phyloP scores from a whole-genome alignment of 1,140 invertebrate genomes.

The Gryon sp. region DNA sequence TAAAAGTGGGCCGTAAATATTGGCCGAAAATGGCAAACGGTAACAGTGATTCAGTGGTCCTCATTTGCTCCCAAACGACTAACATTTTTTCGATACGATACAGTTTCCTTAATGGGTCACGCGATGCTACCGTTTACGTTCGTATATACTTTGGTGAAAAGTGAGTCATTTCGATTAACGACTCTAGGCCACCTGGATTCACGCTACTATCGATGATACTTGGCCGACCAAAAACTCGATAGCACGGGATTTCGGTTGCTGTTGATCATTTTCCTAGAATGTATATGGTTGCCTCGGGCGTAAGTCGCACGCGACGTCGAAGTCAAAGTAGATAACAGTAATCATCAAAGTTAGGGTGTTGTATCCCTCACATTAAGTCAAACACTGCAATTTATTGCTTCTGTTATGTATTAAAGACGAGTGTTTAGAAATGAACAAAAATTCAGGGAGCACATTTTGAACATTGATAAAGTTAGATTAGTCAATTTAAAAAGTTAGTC shows the following conservation, averaged over 20 bases:
- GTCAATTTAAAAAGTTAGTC: too few species aligned
- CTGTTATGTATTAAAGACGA: not conserved
- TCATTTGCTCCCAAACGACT: constrained; percentile 6
- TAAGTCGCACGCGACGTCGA: constrained; percentile 13
- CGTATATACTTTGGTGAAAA: not conserved
- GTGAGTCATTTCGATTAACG: constrained; percentile 48
- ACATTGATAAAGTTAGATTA: too few species aligned
- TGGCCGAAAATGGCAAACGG: constrained; percentile 8
- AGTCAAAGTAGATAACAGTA: constrained; percentile 27
- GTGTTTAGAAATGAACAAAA: not conserved
- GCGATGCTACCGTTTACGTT: constrained; percentile 53
- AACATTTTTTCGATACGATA: constrained; percentile 21
- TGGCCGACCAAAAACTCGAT: constrained; percentile 7
- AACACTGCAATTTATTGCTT: constrained; percentile 17
- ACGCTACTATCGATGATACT: constrained; percentile 15
- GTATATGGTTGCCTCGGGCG: constrained; percentile 15
- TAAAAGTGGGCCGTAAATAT: constrained; percentile 15
- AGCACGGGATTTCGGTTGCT: constrained; percentile 8
- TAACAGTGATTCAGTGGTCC: constrained; percentile 26
- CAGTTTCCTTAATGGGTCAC: constrained; percentile 66
- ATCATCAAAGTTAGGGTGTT: constrained; percentile 31
- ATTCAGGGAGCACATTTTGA: too few species aligned
- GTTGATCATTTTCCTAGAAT: constrained; percentile 25
- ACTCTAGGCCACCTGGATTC: constrained; percentile 8
- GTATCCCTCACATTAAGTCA: constrained; percentile 11